Base-by-base conservation (phyloP, 2,113 vertebrate genomes). In the Helogale parvula region DNA sequence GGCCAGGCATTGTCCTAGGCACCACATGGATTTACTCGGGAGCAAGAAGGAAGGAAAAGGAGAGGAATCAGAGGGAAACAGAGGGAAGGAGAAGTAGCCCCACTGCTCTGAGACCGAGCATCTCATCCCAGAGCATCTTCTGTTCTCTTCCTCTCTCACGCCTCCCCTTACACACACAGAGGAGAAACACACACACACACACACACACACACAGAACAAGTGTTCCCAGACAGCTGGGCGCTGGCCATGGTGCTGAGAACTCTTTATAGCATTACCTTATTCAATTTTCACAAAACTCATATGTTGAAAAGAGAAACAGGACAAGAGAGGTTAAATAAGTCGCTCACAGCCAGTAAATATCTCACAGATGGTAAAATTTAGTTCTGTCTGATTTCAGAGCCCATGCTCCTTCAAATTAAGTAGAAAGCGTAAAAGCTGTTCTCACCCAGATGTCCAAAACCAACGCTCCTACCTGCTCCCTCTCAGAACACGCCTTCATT, bases 311-410 rank as follows among this genome's bases (percentile, higher is more conserved):
- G 38, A 23, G 5, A 47, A 76, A 57, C 0, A 7, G 81, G 41
- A 31, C 12, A 50, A 5, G 16, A 63, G 63, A 93, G 66, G 50
- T 65, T 72, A 85, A 81, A 33, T 84, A 81, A 38, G 10, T 47
- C 38, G 9, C 35, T 88, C 54, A 41, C 31, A 25, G 52, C 21
- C 33, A 17, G 33, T 31, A 13, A 66, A 80, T 27, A 17, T 63
- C 27, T 60, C 72, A 57, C 9, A 68, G 60, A 54, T 10, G 15
- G 13, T 7, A 45, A 41, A 15, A 82, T 77, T 71, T 33, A 45
- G 13, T 66, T 79, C 92, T 87, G 1, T 74, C 89, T 85, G 19
- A 71, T 72, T 88, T 92, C 77, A 69, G 80, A 90, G n/a, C 15
- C 33, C 41, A 35, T 31, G 45, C 3, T 21, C 15, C 50, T 83